Evolutionary conservation across 1,140 invertebrate species (phyloP), one percentile per base, ranked within the genome.

Genomic region (Rhizoglyphus robini): DNA sequence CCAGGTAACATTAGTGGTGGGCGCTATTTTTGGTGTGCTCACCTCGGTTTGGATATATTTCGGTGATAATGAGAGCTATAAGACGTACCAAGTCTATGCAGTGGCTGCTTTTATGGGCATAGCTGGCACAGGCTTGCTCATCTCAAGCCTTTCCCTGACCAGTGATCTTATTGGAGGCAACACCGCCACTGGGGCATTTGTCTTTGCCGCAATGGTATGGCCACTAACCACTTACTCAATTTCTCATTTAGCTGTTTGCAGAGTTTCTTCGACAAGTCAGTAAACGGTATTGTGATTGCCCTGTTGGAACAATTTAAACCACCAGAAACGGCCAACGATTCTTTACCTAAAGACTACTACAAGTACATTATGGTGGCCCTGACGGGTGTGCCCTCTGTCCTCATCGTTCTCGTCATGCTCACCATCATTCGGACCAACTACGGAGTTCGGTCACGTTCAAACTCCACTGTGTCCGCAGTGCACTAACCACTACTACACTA

Each of bases 191-290:
- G 88, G 89, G 20, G 92, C 92, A 49, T 95, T 96, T 77, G 86
- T 96, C 5, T 96, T 92, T 77, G 93, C 93, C 15, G 79, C 88
- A 31, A 94, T 96, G 91, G 51, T 54, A 54, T n/a, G n/a, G n/a
- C n/a, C n/a, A 41, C 36, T 11, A 41, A 41, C 8, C 36, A 41
- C 8, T 41, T 46, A 46, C 15, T 46, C 23, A 20, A 11, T 54
- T 54, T 54, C 51, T 54, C 31, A 27, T 54, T 54, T 25, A 8
- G 8, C 51, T 5, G 23, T 8, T 8, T 27, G 15, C 20, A 54
- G 61, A 94, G 90, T 78, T 92, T 96, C 74, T 81, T 83, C 4
- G 92, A 96, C 75, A 96, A 96, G 80, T 73, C 95, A 3, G 83
- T 86, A 1, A 82, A 90, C 78, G 92, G 92, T 11, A 70, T 88